These are phyloP conservation scores for Pseudorhiza aurosa DNA, from an alignment of 30 jellyfish, hydroid and myxozoan species.

Conservation along the genomic window DNA sequence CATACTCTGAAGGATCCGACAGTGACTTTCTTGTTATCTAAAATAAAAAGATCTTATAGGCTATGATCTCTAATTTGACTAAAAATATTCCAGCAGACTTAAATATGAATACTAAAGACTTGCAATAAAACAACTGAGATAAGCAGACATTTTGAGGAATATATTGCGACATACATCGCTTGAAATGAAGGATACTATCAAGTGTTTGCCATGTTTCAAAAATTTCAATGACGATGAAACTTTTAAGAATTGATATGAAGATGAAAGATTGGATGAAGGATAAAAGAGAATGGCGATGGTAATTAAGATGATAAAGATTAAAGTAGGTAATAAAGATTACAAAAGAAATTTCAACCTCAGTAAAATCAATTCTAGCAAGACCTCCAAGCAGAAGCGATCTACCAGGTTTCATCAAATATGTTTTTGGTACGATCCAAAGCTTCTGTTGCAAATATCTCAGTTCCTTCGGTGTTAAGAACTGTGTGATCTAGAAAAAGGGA, in stretches of 20 bases:
- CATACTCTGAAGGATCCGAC: background rate
- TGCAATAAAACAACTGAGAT: no score
- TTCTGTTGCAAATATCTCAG: constrained; percentile 62
- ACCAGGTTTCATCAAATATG: constrained; percentile 79
- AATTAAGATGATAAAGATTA: background rate
- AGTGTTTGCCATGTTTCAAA: no score
- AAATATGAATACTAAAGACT: no score
- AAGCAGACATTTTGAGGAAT: no score
- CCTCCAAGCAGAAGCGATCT: constrained; percentile 87
- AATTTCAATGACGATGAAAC: background rate
- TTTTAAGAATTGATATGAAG: no score
- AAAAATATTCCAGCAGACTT: no score
- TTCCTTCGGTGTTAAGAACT: constrained; percentile 68
- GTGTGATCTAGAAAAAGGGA: constrained; percentile 76
- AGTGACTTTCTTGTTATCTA: constrained; percentile 31
- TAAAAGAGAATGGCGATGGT: no score
- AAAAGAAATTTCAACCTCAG: background rate
- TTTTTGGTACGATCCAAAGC: constrained; percentile 89
- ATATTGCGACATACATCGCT: no score
- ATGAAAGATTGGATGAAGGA: no score
- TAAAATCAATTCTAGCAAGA: constrained; percentile 76
- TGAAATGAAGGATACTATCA: no score
- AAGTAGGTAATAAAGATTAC: background rate
- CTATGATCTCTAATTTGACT: no score
- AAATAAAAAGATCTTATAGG: no score